Base-by-base conservation (phyloP, 1,140 invertebrate genomes). In the Pantala flavescens region DNA sequence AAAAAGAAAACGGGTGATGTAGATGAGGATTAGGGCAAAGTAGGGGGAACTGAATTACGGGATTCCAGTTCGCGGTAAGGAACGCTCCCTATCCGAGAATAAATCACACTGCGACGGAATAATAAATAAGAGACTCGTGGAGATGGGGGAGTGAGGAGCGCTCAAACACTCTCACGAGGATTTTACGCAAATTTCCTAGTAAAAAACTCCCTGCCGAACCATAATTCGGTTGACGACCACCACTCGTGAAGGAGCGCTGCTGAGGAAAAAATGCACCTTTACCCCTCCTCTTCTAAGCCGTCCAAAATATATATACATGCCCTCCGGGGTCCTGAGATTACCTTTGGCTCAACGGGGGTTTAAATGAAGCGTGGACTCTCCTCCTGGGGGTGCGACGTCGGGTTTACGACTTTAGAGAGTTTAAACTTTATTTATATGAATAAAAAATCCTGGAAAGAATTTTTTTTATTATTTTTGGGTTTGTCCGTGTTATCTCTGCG, bases 121-220 rank as follows among this genome's bases (percentile, higher is more conserved):
- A 73, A 24, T 63, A 71, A 16, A 72, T 36, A 49, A 43, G 72
- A 71, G 72, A 73, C 71, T 14, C 55, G 74, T 72, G 71, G 72
- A 70, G 70, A 43, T 71, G 19, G 43, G 28, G 23, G 28, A 7
- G 21, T 21, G 36, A 14, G 21, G 36, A 43, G 43, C 49, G n/a
- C n/a, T 63, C 49, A 63, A 63, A 63, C 14, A 19, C 49, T 63
- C 49, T 63, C 49, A 21, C 49, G 49, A 12, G 49, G 49, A 16
- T 63, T 21, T 63, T 63, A 63, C 49, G 49, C 49, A 63, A 63
- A 63, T 63, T 63, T 63, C n/a, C n/a, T 21, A 12, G 28, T 36
- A 36, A 36, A 36, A 36, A 36, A 63, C 49, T 63, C 49, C 49
- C 16, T 63, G 49, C 14, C 49, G 16, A 63, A 21, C 14, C 49